Percentiles rank a stretch among this genome's conserved stretches.
Conservation (phyloP, 2,113 vertebrate genomes). For the Epinephelus moara region DNA sequence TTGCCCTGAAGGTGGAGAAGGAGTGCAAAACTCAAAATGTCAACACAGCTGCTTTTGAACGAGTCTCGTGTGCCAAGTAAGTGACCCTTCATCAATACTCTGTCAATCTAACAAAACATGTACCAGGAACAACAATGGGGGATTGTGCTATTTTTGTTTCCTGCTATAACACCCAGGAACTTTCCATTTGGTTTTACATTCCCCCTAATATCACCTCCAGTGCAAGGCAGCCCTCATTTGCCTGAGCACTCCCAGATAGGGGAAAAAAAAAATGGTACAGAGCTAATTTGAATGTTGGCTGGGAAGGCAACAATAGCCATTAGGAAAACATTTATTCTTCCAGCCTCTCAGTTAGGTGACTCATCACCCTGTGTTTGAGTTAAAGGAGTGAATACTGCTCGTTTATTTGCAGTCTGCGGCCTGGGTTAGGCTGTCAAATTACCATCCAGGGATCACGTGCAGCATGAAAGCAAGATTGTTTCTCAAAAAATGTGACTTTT, state of each 20-base stretch:
- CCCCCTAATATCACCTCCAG: background rate
- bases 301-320: background rate
- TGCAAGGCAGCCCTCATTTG: slow-evolving; percentile 32
- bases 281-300: slow-evolving; percentile 45
- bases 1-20: slow-evolving; percentile 92
- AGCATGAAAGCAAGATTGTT: background rate
- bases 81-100: slow-evolving; percentile 61
- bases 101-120: background rate
- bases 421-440: background rate
- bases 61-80: slow-evolving; percentile 94
- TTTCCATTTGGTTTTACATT: slow-evolving; percentile 54
- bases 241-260: background rate
- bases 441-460: background rate
- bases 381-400: background rate
- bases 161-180: background rate
- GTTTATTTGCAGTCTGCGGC: background rate
- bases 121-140: background rate
- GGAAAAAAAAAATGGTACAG: background rate
- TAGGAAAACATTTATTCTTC: background rate
- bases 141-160: slow-evolving; percentile 4
- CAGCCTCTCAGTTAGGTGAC: background rate
- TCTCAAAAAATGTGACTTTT: background rate
- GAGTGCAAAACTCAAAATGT: slow-evolving; percentile 84
- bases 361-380: background rate
- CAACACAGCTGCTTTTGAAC: slow-evolving; percentile 84